These are phyloP conservation scores for Druon quercuslanigerum DNA, from an alignment of 1,140 invertebrate genomes.

Conservation along the genomic window DNA sequence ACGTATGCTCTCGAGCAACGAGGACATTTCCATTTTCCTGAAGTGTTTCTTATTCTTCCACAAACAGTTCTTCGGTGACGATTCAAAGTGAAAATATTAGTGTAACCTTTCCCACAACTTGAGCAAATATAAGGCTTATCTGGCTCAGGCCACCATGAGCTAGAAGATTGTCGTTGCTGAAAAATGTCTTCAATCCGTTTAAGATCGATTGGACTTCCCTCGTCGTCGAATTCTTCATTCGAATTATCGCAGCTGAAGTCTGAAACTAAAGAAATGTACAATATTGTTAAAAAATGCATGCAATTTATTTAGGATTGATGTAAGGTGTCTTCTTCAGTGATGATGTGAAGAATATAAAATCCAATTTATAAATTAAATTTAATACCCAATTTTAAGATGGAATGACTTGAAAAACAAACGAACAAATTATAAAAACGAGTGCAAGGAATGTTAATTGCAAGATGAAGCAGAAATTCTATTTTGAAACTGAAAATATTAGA, in stretches of 20 bases:
- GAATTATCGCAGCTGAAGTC: background rate
- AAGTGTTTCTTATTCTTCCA: slow-evolving; percentile 13
- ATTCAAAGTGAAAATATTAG: slow-evolving; percentile 33
- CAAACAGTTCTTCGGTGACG: slow-evolving; percentile 54
- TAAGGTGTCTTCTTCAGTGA: too few relatives aligned
- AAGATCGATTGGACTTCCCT: slow-evolving; percentile 3
- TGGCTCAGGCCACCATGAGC: background rate
- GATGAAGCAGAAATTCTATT: background rate
- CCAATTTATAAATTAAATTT: too few relatives aligned
- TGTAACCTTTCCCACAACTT: slow-evolving; percentile 70
- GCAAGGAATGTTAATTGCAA: background rate
- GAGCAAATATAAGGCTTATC: slow-evolving; percentile 57
- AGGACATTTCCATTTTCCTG: slow-evolving; percentile 60
- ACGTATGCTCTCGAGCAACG: slow-evolving; percentile 74
- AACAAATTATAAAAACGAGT: background rate
- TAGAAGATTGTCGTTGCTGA: too few relatives aligned
- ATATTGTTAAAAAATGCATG: background rate
- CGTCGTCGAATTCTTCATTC: background rate
- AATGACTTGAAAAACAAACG: background rate
- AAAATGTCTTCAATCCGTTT: background rate
- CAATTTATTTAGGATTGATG: background rate
- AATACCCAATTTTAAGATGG: background rate
- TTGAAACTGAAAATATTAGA: background rate
- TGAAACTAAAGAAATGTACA: background rate
- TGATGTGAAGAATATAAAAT: too few relatives aligned